Evolutionary conservation across 1,140 invertebrate species (phyloP), one percentile per base, ranked within the genome.

Genomic region (Aphelenchoides fujianensis): DNA sequence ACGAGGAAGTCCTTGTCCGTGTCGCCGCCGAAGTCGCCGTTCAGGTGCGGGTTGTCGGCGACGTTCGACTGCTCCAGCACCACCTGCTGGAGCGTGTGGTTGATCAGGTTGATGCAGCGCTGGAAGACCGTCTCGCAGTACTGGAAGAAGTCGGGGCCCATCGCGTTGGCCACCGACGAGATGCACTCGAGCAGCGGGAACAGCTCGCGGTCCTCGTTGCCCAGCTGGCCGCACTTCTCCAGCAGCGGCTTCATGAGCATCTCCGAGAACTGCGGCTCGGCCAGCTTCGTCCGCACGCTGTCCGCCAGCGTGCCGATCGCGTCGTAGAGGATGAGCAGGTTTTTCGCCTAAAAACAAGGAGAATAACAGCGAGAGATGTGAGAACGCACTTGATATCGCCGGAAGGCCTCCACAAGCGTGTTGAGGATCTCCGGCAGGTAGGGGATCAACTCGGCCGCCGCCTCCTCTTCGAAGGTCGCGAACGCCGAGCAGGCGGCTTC

Each of bases 401-500:
- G 91, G 85, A 99, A 98, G 16, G 96, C 97, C 86, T 92, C 95
- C 0, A 98, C 95, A 19, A 99, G 88, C 2, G 95, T 98, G 85
- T 95, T 91, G 2, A 99, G 87, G 79, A 98, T 98, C 82, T 92
- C 95, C 68, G 92, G 92, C 69, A 99, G 88, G 86, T 98, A 98
- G 28, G 96, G 96, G 31, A 98, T 95, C 23, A 99, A 87, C 86
- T 98, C 95, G 3, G 93, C 96, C 83, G 94, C 97, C 0, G 96
- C 96, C 85, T 98, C 96, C 84, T 99, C 97, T 84, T 98, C 96
- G 0, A 99, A 87, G 0, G 95, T 98, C 0, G 97, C 96, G 87
- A 99, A 98, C 0, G 96, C 95, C 3, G 94, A 97, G 84, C 97
- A 99, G 0, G 96, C 97, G 0, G 96, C 96, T 87, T 99, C 96